phyloP scores from a whole-genome alignment of 2,888 invertebrate species.

The Brachypterus glaber region DNA sequence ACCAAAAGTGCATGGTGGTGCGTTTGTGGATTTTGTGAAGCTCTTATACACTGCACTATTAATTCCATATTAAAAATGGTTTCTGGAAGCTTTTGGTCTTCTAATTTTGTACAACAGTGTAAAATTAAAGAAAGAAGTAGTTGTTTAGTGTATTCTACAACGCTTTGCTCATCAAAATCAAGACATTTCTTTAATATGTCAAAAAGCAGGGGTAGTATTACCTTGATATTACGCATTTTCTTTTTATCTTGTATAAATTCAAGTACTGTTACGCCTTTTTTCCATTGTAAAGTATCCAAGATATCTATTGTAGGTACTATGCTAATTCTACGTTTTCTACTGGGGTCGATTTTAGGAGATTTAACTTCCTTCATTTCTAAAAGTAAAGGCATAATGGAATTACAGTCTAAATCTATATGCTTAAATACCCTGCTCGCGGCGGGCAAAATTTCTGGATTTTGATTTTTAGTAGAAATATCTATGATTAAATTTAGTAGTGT shows the following conservation, averaged over 20 bases:
- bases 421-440: conserved; percentile 56
- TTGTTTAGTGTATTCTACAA: conserved; percentile 84
- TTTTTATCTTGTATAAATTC: conserved; percentile 82
- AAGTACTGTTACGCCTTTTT: conserved; percentile 64
- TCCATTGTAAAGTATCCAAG: conserved; percentile 62
- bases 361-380: conserved; percentile 49
- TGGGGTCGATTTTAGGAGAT: conserved; percentile 38
- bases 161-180: conserved; percentile 69
- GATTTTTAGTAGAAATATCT: conserved; percentile 47
- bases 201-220: conserved; percentile 66
- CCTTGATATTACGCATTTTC: conserved; percentile 57
- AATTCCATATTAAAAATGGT: conserved; percentile 57
- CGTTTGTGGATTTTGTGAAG: conserved; percentile 88
- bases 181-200: conserved; percentile 69
- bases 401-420: conserved; percentile 54
- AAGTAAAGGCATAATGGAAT: conserved; percentile 50
- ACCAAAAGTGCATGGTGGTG: conserved; percentile 87
- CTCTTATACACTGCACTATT: conserved; percentile 80
- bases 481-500: conserved; percentile 46
- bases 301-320: conserved; percentile 50
- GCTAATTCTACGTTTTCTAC: conserved; percentile 38
- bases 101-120: conserved; percentile 56
- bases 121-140: conserved; percentile 68
- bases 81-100: conserved; percentile 44
- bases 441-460: conserved; percentile 51